Conservation (phyloP, 2,113 vertebrate species). For the Podarcis muralis region DNA sequence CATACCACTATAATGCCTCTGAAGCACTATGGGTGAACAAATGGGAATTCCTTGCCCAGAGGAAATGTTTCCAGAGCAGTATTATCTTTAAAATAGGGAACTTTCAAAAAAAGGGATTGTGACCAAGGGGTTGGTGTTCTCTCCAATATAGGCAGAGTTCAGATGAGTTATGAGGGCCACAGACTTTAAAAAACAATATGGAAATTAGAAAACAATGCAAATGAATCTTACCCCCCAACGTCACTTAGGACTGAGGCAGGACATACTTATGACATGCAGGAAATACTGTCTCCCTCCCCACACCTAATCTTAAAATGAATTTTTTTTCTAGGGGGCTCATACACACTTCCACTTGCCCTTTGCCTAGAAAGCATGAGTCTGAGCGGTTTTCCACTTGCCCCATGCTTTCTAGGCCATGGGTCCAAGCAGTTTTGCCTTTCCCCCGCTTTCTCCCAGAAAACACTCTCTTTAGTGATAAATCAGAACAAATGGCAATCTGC, state of each 20-base stretch:
- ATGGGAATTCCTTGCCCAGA: background rate
- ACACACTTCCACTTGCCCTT: no score
- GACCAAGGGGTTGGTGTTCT: background rate
- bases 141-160: background rate
- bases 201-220: background rate
- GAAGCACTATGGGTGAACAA: background rate
- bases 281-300: no score
- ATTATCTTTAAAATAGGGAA: background rate
- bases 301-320: no score
- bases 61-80: background rate
- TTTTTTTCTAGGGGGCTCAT: no score
- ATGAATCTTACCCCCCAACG: background rate
- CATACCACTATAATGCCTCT: background rate
- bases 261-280: no score
- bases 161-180: background rate
- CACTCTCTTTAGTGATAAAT: no score
- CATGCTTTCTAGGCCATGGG: no score
- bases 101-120: background rate
- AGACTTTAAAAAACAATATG: background rate
- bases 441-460: no score
- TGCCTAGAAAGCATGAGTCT: no score
- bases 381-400: no score
- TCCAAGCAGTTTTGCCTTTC: no score
- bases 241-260: slow-evolving; percentile 30
- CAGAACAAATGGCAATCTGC: no score